These are phyloP conservation scores for Microtus pennsylvanicus DNA, from an alignment of 2,113 vertebrate genomes.

Conservation along the genomic window DNA sequence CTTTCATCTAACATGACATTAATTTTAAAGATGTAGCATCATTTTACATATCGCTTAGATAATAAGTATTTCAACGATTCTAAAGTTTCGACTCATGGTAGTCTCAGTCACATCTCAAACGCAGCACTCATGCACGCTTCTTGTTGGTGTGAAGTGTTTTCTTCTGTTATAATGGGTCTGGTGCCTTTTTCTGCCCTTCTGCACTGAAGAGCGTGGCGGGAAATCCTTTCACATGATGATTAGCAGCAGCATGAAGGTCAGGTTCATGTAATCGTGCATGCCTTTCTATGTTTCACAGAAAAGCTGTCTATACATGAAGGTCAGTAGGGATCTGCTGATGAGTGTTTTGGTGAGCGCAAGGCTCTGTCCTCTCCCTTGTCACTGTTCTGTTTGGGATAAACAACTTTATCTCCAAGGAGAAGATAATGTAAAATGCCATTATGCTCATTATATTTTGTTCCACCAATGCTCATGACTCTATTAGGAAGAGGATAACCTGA, in stretches of 20 bases:
- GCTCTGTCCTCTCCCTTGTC: not conserved
- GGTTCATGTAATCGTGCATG: not conserved
- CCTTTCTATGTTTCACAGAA: not conserved
- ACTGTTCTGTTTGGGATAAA: not conserved
- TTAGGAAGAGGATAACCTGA: not conserved
- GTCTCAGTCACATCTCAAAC: not conserved
- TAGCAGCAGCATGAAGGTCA: not conserved
- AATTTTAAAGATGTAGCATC: not conserved
- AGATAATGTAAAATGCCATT: not conserved
- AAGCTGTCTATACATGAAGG: not conserved
- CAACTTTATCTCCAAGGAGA: not conserved
- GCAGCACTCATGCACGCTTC: not conserved
- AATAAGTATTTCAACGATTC: not conserved
- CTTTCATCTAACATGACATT: not conserved
- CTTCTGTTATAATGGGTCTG: not conserved
- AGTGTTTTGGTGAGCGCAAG: slow-evolving; percentile 8
- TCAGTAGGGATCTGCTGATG: slow-evolving; percentile 9
- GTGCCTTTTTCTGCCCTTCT: not conserved
- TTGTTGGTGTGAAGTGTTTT: not conserved
- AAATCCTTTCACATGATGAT: not conserved
- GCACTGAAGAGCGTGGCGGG: not conserved
- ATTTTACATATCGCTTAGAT: slow-evolving; percentile 25
- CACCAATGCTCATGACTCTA: not conserved
- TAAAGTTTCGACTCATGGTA: not conserved
- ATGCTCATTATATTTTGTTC: not conserved